Base-by-base conservation (phyloP, 2,888 invertebrate species). In the Scaptomyza polygonia region DNA sequence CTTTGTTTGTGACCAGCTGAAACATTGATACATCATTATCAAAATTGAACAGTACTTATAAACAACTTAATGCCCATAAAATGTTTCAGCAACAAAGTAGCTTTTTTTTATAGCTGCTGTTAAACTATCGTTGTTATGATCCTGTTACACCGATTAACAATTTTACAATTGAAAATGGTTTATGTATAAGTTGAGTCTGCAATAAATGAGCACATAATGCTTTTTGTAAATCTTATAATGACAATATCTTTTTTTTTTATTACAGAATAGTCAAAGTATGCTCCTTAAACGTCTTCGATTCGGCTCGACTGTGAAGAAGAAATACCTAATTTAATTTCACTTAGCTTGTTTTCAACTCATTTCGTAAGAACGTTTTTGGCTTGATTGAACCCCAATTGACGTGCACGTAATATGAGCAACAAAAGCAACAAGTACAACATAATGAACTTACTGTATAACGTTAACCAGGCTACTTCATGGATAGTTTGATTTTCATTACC, bases 401-500 rank as follows among this genome's bases (percentile, higher is more conserved):
- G 40, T 21, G 39, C 48, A 36, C 32, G 30, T 39, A 29, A 62
- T 39, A 25, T 29, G 39, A 64, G 18, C 51, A 12, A 18, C 11
- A 9, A 30, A 12, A n/a, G 44, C 34, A 54, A 32, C 27, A 42
- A 16, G 39, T 9, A 43, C 67, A 47, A 40, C 39, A 30, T 6
- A 25, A 29, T 18, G 6, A 5, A 29, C 27, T 40, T 7, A 34
- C 30, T 18, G 32, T 21, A 14, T 34, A 45, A 45, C 51, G 39
- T 49, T 56, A 48, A 30, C 36, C 27, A 6, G 62, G 34, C 64
- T 52, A 30, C 30, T 64, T 55, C 62, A 61, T 54, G 44, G 45
- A 49, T 42, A 64, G 64, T 76, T 78, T 80, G 70, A 76, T 66
- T 77, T 73, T 70, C 80, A 78, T 78, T 78, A 78, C 49, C 53